These are phyloP conservation scores for Ochlodes sylvanus DNA, from an alignment of 2,888 invertebrate genomes.

Conservation along the genomic window DNA sequence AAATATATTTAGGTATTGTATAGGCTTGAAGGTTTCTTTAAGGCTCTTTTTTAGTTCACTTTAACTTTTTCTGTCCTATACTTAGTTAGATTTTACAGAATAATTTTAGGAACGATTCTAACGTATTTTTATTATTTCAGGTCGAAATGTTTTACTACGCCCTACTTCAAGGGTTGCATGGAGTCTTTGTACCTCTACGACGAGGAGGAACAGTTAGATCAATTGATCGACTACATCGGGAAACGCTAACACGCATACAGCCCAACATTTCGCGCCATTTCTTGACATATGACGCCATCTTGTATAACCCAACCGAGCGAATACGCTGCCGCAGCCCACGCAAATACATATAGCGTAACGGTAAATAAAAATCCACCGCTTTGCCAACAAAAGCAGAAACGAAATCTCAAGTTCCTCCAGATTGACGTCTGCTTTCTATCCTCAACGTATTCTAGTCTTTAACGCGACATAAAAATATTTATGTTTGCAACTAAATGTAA, in stretches of 20 bases:
- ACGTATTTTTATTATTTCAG: conserved; percentile 77
- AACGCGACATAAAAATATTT: conserved; percentile 74
- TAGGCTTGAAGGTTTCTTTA: too few species aligned
- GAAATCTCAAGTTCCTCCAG: conserved; percentile 68
- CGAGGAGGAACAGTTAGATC: conserved; percentile 90
- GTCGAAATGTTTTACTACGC: conserved; percentile 91
- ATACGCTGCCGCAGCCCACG: conserved; percentile 54
- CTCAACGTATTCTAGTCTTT: conserved; percentile 85
- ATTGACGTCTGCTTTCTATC: conserved; percentile 81
- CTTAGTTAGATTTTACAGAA: too few species aligned
- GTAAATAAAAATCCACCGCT: conserved; percentile 63
- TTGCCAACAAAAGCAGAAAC: conserved; percentile 69
- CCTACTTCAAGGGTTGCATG: conserved; percentile 93
- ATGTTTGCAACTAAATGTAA: conserved; percentile 81
- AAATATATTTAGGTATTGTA: too few species aligned
- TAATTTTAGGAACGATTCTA: neutral
- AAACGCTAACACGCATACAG: conserved; percentile 77
- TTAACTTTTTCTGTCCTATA: neutral
- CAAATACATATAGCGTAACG: conserved; percentile 54
- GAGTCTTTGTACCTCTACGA: conserved; percentile 91
- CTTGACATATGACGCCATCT: conserved; percentile 59
- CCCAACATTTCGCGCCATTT: conserved; percentile 59
- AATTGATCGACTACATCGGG: conserved; percentile 92
- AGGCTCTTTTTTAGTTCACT: neutral
- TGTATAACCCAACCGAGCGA: conserved; percentile 59